phyloP scores from a whole-genome alignment of 2,797 vertebrate species.

The Lacerta viridis region DNA sequence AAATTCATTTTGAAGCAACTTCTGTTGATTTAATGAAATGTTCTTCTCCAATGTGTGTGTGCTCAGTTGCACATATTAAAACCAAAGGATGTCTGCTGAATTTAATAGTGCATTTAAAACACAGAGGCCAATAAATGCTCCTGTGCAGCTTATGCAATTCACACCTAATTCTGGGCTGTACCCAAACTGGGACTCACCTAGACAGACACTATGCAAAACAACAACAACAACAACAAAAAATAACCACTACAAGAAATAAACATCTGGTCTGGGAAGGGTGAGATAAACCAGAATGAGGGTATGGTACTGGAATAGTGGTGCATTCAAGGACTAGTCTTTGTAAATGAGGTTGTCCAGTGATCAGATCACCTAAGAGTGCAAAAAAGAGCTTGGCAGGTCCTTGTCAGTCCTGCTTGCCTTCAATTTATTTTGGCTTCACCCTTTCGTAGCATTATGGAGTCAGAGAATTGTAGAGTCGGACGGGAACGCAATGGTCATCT shows the following conservation, averaged over 20 bases:
- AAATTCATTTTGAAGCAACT: constrained; percentile 11
- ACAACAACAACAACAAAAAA: background rate
- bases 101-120: background rate
- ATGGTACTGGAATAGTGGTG: background rate
- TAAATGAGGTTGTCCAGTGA: too few species aligned
- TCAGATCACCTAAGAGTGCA: too few species aligned
- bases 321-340: too few species aligned
- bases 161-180: background rate
- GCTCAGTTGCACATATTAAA: background rate
- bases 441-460: too few species aligned
- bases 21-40: background rate
- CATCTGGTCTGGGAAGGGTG: background rate
- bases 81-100: background rate
- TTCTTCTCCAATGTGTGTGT: too few species aligned
- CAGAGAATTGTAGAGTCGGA: too few species aligned
- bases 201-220: constrained; percentile 4
- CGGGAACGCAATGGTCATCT: too few species aligned
- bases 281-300: background rate
- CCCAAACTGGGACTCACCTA: background rate
- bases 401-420: too few species aligned
- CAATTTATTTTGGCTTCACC: too few species aligned
- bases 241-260: background rate
- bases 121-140: background rate
- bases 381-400: too few species aligned
- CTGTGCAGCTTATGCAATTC: background rate